A percentile compares a stretch with the other conserved stretches of the same genome.
phyloP scores from a whole-genome alignment of 2,888 invertebrate species.

The Charanyca ferruginea region DNA sequence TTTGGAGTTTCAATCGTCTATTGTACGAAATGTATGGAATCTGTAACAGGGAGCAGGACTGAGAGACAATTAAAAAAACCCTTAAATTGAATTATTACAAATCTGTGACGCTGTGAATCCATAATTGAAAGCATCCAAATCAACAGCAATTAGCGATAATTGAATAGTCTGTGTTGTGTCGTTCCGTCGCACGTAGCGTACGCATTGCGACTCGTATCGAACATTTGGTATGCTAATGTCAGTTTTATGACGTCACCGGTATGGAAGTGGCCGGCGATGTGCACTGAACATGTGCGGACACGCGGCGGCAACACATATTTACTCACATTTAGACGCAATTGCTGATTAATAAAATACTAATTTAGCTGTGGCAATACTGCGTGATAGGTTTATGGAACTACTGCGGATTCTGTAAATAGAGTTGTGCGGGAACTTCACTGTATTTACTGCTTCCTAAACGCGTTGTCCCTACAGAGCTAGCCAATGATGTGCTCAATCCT shows the following conservation, averaged over 20 bases:
- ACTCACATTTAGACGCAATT: conserved; percentile 17
- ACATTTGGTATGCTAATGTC: conserved; percentile 38
- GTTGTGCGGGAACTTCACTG: too few species aligned
- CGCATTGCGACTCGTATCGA: conserved; percentile 6
- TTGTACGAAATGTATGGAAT: conserved; percentile 15
- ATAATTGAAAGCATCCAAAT: conserved; percentile 65
- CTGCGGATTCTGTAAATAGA: too few species aligned
- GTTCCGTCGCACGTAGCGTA: conserved; percentile 3
- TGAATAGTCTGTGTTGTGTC: conserved; percentile 44
- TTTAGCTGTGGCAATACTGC: conserved; percentile 10
- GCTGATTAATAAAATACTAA: conserved; percentile 31
- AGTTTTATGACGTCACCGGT: conserved; percentile 37
- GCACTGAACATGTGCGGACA: conserved; percentile 11
- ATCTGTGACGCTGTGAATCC: conserved; percentile 32
- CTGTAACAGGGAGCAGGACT: neutral
- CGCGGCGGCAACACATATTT: too few species aligned
- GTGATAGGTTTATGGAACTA: neutral
- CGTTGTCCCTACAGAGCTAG: too few species aligned
- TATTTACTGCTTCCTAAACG: neutral
- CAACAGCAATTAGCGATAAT: conserved; percentile 66
- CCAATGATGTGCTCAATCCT: too few species aligned
- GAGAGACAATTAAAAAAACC: conserved; percentile 36
- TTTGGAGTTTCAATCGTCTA: too few species aligned
- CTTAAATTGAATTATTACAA: conserved; percentile 53
- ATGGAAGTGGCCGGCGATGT: conserved; percentile 8